Percentiles rank a stretch among this genome's conserved stretches.
phyloP scores from a whole-genome alignment of 2,888 invertebrate species.

The Sphaeridia pumilis region DNA sequence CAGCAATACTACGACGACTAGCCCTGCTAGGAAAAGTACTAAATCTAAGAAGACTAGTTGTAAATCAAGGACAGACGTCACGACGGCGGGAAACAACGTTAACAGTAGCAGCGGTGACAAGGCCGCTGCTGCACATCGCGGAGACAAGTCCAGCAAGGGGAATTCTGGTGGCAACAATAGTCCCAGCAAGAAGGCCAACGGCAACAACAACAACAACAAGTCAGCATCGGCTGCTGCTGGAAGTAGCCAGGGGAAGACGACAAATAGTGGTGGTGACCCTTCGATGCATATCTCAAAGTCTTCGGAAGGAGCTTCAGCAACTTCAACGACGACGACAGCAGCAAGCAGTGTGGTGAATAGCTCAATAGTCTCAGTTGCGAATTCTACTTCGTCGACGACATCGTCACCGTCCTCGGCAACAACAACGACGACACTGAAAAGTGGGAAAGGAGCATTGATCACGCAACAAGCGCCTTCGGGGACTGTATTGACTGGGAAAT shows the following conservation, averaged over 20 bases:
- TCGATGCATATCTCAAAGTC: not conserved
- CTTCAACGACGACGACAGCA: constrained; percentile 14
- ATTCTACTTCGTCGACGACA: not conserved
- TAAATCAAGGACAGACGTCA: constrained; percentile 2
- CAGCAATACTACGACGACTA: constrained; percentile 36
- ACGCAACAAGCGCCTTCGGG: constrained; percentile 4
- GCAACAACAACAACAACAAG: constrained; percentile 11
- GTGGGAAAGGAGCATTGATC: not conserved
- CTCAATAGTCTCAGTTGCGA: constrained; percentile 1
- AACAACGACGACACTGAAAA: not conserved
- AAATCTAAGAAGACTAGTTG: constrained; percentile 1
- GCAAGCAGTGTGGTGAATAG: constrained; percentile 11
- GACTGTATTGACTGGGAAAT: constrained; percentile 5
- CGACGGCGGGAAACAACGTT: not conserved
- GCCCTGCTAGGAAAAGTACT: constrained; percentile 22
- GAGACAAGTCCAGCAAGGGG: constrained; percentile 28
- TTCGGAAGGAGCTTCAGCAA: constrained; percentile 33
- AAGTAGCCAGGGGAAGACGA: constrained; percentile 18
- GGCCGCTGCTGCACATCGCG: constrained; percentile 27
- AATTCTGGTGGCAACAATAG: constrained; percentile 20
- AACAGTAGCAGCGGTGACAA: not conserved
- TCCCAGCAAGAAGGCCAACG: constrained; percentile 3
- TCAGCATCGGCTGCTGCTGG: constrained; percentile 16
- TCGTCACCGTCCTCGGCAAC: not conserved
- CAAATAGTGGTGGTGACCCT: constrained; percentile 17